Base-by-base conservation (phyloP, 2,113 vertebrate species). In the Smithornis capensis region DNA sequence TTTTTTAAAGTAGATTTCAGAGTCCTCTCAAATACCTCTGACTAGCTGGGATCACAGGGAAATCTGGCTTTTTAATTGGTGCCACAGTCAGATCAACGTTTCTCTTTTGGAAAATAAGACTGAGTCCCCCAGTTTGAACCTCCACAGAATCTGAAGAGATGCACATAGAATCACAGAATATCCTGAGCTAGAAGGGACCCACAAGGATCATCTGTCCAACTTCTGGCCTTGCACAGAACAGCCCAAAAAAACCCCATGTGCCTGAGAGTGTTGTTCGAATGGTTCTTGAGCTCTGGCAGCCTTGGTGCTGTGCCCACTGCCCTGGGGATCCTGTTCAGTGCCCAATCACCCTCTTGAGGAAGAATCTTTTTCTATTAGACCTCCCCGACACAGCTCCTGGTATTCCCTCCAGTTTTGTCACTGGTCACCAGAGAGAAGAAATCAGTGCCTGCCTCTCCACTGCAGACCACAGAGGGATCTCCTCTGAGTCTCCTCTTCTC, bases 51-150 rank as follows among this genome's bases (percentile, higher is more conserved):
- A 69, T 52, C 19, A 22, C 29, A 47, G 19, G 37, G 14, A 57
- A 68, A 53, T 12, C 7, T 52, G 23, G 8, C 27, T 3, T 73
- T 40, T 38, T 14, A 44, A 18, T 19, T 44, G 33, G 24, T 56
- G 59, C 15, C 33, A 59, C 12, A 55, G 35, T 18, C 15, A 0
- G 0, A 73, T 14, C 10, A 31, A 24, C 2, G 2, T 23, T n/a
- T 68, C 21, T n/a, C 68, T 63, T 47, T 18, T 19, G 12, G 24
- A 74, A 47, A 52, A 78, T 35, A 47, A 28, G 9, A 45, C 12
- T 27, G n/a, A 6, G 11, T 10, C 8, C 42, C 14, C 21, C 31
- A 8, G 31, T 22, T 50, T 7, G 3, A 4, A 38, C 64, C n/a
- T 47, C 21, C 2, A 1, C 8, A 56, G 42, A 62, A 17, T 13